A percentile compares a stretch with the other conserved stretches of the same genome.
Evolutionary conservation across 2,113 vertebrate species (phyloP).

Genomic region (Panurus biarmicus): DNA sequence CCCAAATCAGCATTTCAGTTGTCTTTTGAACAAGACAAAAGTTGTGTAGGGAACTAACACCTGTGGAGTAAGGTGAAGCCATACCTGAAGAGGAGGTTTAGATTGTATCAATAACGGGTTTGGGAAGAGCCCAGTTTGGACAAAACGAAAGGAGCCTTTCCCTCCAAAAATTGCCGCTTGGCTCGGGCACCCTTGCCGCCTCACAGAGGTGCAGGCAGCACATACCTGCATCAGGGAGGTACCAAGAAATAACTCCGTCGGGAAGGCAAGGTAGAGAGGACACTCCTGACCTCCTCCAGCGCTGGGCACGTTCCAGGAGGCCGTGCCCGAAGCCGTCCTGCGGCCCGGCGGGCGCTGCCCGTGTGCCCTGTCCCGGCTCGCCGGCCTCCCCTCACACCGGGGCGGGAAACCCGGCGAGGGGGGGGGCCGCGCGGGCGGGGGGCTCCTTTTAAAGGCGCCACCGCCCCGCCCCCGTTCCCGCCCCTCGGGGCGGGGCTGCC

Average conservation of each 20-base stretch:
- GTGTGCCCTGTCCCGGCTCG: no score
- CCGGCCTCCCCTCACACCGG: rapidly evolving
- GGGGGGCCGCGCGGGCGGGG: rapidly evolving
- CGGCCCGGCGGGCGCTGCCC: not conserved
- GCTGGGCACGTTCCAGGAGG: not conserved
- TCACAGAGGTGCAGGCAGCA: not conserved
- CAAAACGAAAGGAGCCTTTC: not conserved
- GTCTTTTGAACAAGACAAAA: rapidly evolving
- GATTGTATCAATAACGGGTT: rapidly evolving
- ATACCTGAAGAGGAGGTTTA: not conserved
- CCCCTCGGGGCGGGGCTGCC: not conserved
- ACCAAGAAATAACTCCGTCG: rapidly evolving
- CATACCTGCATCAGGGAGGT: not conserved
- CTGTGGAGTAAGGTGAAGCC: rapidly evolving
- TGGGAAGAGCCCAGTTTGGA: no score
- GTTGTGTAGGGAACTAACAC: not conserved
- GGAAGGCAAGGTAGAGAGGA: rapidly evolving
- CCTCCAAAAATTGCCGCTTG: rapidly evolving
- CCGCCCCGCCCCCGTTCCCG: not conserved
- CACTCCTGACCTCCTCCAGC: not conserved
- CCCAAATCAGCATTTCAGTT: rapidly evolving
- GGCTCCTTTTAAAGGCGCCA: not conserved
- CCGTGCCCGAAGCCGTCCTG: not conserved
- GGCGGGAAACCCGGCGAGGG: rapidly evolving
- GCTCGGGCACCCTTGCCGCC: not conserved